These are phyloP conservation scores for Oostethus manadensis DNA, from an alignment of 2,113 vertebrate species.

Conservation along the genomic window DNA sequence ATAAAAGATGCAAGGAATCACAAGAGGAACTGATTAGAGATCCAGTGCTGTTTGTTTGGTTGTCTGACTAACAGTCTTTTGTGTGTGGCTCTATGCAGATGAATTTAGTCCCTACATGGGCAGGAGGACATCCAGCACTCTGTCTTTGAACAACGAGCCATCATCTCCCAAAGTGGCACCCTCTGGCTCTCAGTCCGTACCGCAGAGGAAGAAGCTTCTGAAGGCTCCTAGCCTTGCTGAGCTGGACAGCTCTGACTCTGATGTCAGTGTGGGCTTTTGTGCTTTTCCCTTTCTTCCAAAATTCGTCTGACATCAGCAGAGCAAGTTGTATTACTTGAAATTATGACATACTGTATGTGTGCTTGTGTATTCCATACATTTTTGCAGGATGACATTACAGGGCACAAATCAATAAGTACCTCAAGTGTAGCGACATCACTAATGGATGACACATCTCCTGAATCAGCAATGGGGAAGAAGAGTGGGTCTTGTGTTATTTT, in stretches of 20 bases:
- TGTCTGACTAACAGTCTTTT: slow-evolving; percentile 11
- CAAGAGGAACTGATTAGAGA: slow-evolving; percentile 31
- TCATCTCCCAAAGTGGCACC: slow-evolving; percentile 55
- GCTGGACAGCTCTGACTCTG: slow-evolving; percentile 91
- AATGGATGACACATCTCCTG: slow-evolving; percentile 81
- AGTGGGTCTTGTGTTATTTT: slow-evolving; percentile 73
- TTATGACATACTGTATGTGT: slow-evolving; percentile 1
- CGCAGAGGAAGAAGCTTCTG: slow-evolving; percentile 83
- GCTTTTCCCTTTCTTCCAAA: background rate
- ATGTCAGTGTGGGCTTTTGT: slow-evolving; percentile 71
- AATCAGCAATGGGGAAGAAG: slow-evolving; percentile 78
- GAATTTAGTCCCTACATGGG: slow-evolving; percentile 76
- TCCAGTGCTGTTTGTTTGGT: slow-evolving; percentile 2
- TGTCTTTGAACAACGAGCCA: slow-evolving; percentile 74
- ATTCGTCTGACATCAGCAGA: background rate
- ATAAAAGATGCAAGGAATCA: slow-evolving; percentile 27
- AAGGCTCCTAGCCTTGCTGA: slow-evolving; percentile 91
- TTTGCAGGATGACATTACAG: slow-evolving; percentile 80
- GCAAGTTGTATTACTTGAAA: no score
- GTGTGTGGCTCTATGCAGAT: slow-evolving; percentile 72
- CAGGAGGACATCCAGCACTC: slow-evolving; percentile 72
- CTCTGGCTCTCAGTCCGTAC: slow-evolving; percentile 56
- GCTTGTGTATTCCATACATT: slow-evolving; percentile 14
- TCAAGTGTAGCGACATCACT: slow-evolving; percentile 84
- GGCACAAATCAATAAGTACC: slow-evolving; percentile 79